Evolutionary conservation across 2,888 invertebrate species (phyloP).

Genomic region (Drosophila nr. perissopoda): DNA sequence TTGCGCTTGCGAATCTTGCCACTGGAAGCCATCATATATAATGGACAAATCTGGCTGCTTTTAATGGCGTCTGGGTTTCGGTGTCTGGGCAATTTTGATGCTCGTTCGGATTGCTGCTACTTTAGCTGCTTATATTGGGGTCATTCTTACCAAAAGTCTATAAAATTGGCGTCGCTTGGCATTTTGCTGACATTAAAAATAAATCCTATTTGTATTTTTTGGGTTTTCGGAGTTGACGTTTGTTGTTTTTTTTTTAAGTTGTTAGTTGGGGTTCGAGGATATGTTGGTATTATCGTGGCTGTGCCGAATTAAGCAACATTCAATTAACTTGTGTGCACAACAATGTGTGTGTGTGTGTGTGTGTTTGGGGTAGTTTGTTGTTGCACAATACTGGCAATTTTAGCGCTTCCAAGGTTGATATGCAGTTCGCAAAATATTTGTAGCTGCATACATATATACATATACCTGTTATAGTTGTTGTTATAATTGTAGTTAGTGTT

Average conservation of each 20-base stretch:
- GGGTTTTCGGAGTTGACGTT: conserved; percentile 12
- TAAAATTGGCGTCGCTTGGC: conserved; percentile 69
- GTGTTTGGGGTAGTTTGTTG: conserved; percentile 20
- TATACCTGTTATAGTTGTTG: conserved; percentile 21
- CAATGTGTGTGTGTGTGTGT: conserved; percentile 9
- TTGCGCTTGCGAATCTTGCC: conserved; percentile 71
- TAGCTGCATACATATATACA: conserved; percentile 28
- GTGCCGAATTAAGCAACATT: conserved; percentile 45
- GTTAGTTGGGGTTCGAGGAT: conserved; percentile 34
- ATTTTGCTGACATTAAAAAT: conserved; percentile 41
- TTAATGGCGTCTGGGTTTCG: conserved; percentile 48
- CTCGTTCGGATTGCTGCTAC: conserved; percentile 15
- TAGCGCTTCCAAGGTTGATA: conserved; percentile 42
- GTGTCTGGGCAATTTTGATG: conserved; percentile 28
- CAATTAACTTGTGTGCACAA: conserved; percentile 42
- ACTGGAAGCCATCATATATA: conserved; percentile 50
- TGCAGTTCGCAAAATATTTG: conserved; percentile 52
- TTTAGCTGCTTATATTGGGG: conserved; percentile 2
- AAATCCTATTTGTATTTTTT: conserved; percentile 2
- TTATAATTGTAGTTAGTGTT: conserved; percentile 19
- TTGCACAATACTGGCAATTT: conserved; percentile 51
- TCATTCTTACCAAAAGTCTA: conserved; percentile 70
- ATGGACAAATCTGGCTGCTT: conserved; percentile 49
- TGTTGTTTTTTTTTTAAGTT: conserved; percentile 2
- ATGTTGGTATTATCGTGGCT: conserved; percentile 61